phyloP scores from a whole-genome alignment of 2,113 vertebrate genomes.

The Canis aureus region DNA sequence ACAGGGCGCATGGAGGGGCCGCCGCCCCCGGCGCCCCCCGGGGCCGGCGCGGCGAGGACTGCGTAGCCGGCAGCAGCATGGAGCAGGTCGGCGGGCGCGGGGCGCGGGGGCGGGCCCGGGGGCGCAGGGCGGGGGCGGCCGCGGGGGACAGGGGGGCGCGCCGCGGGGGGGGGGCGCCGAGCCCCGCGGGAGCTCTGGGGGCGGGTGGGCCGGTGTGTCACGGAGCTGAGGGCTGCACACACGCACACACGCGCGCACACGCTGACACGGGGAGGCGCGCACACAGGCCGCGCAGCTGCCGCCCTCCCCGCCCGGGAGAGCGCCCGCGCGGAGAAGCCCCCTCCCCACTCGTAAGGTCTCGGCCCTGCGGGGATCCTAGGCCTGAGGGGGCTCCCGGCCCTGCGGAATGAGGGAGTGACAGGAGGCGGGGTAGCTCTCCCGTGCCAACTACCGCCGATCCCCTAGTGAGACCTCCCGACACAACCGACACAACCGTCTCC shows the following conservation, averaged over 20 bases:
- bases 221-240: neutral
- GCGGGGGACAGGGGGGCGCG: neutral
- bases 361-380: slow-evolving; percentile 11
- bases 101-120: neutral
- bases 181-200: neutral
- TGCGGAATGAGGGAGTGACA: neutral
- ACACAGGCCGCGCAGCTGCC: neutral
- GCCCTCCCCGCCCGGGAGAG: neutral
- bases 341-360: neutral
- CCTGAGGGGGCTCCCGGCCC: neutral
- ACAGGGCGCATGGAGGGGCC: slow-evolving; percentile 69
- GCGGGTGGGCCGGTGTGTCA: slow-evolving; percentile 19
- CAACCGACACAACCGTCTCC: neutral
- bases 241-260: neutral
- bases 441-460: neutral
- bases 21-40: slow-evolving; percentile 47
- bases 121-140: neutral
- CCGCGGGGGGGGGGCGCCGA: neutral
- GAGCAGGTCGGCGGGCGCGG: slow-evolving; percentile 81
- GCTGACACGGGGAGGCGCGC: neutral
- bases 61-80: slow-evolving; percentile 77
- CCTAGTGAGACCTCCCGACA: slow-evolving; percentile 29
- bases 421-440: neutral
- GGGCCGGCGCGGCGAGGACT: neutral
- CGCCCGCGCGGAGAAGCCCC: neutral